Percentiles rank a stretch among this genome's conserved stretches.
Evolutionary conservation across 1,140 invertebrate species (phyloP).

Genomic region (Cherax quadricarinatus): DNA sequence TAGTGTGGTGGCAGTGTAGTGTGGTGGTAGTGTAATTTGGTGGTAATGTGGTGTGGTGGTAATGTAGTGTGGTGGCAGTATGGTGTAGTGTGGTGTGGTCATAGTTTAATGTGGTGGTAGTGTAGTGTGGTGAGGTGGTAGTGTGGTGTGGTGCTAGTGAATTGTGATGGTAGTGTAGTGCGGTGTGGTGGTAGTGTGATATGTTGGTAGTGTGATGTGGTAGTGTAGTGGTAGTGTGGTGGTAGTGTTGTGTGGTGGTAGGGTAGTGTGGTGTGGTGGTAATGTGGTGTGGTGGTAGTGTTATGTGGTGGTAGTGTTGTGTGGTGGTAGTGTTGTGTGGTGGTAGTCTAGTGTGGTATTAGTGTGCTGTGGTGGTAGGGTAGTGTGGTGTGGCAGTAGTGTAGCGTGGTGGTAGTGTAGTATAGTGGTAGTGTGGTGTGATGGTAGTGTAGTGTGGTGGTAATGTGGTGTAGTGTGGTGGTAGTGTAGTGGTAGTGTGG

Average conservation of each 20-base stretch:
- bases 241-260: not conserved
- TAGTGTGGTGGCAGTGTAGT: not conserved
- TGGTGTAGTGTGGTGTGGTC: too few species aligned
- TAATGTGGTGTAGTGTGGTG: not conserved
- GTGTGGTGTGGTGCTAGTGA: too few species aligned
- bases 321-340: not conserved
- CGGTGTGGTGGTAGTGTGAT: not conserved
- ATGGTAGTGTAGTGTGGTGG: not conserved
- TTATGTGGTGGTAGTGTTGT: not conserved
- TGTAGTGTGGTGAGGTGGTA: too few species aligned
- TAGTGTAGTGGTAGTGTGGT: not conserved
- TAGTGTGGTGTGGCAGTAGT: not conserved
- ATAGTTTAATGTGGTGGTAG: too few species aligned
- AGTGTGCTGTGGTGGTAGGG: not conserved
- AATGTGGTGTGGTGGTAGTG: not conserved
- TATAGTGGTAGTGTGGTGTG: not conserved
- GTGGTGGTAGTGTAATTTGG: too few species aligned
- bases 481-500: not conserved
- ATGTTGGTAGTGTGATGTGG: not conserved
- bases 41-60: too few species aligned
- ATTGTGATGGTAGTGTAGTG: not conserved
- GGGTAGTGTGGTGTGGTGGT: not conserved
- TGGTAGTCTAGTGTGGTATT: not conserved
- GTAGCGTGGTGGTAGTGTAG: not conserved
- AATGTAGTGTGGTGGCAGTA: too few species aligned